Evolutionary conservation across 2,888 invertebrate genomes (phyloP).

Genomic region (Empis livida): DNA sequence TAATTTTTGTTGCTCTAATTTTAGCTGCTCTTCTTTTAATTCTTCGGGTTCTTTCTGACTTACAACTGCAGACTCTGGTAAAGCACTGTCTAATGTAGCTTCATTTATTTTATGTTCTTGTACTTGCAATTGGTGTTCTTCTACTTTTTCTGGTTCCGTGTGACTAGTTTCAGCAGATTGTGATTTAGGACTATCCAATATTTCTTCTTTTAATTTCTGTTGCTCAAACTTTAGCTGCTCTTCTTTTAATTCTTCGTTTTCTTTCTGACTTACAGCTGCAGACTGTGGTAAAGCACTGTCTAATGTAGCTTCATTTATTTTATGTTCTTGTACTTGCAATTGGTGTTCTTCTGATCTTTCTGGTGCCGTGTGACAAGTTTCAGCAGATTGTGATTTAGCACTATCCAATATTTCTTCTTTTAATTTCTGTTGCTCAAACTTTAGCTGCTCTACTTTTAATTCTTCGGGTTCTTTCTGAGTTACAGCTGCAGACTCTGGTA

Average conservation of each 20-base stretch:
- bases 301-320: not conserved
- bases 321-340: not conserved
- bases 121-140: too few species aligned
- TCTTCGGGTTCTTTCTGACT: conserved; percentile 4
- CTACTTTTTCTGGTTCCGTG: too few species aligned
- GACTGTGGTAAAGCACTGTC: too few species aligned
- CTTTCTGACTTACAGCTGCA: too few species aligned
- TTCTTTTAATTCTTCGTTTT: too few species aligned
- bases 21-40: conserved; percentile 1
- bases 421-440: not conserved
- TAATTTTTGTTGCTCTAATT: conserved; percentile 16
- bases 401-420: not conserved
- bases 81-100: too few species aligned
- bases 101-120: too few species aligned
- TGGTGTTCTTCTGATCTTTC: not conserved
- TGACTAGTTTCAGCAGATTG: conserved; percentile 2
- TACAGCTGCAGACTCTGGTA: too few species aligned
- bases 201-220: not conserved
- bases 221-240: too few species aligned
- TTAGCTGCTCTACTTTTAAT: not conserved
- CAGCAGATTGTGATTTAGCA: not conserved
- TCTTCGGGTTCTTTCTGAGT: not conserved
- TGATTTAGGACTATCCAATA: too few species aligned
- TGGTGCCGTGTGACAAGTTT: not conserved
- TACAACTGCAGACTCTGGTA: too few species aligned